Percentiles rank a stretch among this genome's conserved stretches.
These are phyloP conservation scores for Mormyrops attenuatus DNA, from an alignment of 2,797 vertebrate species.

Conservation along the genomic window DNA sequence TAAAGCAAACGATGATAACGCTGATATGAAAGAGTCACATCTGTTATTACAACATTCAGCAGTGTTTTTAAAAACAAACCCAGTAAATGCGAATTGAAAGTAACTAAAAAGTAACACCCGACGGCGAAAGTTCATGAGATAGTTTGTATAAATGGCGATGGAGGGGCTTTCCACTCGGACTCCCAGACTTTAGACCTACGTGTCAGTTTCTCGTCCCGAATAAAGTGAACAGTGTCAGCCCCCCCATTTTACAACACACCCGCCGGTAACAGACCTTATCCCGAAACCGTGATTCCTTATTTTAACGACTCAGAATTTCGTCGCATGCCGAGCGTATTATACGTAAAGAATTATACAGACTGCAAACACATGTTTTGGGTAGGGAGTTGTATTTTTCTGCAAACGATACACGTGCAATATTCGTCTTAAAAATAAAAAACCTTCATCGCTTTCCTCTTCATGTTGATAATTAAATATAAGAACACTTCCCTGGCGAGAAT, in stretches of 20 bases:
- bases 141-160: not conserved
- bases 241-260: not conserved
- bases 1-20: not conserved
- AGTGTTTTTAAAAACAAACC: not conserved
- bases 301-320: not conserved
- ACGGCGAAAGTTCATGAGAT: not conserved
- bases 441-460: not conserved
- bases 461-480: not conserved
- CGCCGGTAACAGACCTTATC: not conserved
- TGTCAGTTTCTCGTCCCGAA: not conserved
- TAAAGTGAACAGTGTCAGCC: not conserved
- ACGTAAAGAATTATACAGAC: not conserved
- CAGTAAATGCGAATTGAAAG: not conserved
- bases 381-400: not conserved
- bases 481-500: not conserved
- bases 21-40: not conserved
- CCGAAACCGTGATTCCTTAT: not conserved
- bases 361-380: not conserved
- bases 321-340: not conserved
- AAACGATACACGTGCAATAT: not conserved
- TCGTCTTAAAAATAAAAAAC: not conserved
- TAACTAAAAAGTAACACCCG: not conserved
- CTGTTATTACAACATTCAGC: not conserved
- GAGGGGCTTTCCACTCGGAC: not conserved
- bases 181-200: not conserved